A percentile compares a stretch with the other conserved stretches of the same genome.
Conservation (phyloP, 2,888 invertebrate genomes). For the Acleris literana region DNA sequence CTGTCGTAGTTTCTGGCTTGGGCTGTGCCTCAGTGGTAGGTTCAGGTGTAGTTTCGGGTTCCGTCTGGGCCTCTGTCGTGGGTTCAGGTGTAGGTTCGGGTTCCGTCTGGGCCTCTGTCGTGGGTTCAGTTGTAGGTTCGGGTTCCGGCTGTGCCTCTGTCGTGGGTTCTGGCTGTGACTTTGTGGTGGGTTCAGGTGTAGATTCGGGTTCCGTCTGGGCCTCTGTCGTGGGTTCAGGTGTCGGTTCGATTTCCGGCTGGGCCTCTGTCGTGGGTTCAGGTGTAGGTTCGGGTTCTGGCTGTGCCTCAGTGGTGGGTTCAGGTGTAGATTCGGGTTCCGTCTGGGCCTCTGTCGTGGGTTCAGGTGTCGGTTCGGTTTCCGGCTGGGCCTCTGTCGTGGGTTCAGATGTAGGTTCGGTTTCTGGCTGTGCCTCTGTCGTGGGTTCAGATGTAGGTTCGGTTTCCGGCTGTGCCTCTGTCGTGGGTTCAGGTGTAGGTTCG, state of each 20-base stretch:
- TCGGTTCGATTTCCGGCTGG: neutral
- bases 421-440: too few species aligned
- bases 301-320: neutral
- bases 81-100: constrained; percentile 37
- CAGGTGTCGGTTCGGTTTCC: too few species aligned
- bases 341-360: too few species aligned
- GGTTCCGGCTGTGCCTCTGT: constrained; percentile 36
- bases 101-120: constrained; percentile 6
- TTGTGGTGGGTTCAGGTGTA: constrained; percentile 2
- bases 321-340: too few species aligned
- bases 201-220: constrained; percentile 12
- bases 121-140: neutral
- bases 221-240: neutral
- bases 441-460: too few species aligned
- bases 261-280: constrained; percentile 29
- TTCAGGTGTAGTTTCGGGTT: constrained; percentile 19
- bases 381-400: too few species aligned
- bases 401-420: too few species aligned
- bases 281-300: constrained; percentile 31
- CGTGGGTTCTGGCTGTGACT: constrained; percentile 41
- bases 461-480: too few species aligned
- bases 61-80: neutral
- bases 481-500: too few species aligned
- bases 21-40: constrained; percentile 8
- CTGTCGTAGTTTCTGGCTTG: neutral